phyloP scores from a whole-genome alignment of 2,888 invertebrate genomes.

The Xylota segnis region DNA sequence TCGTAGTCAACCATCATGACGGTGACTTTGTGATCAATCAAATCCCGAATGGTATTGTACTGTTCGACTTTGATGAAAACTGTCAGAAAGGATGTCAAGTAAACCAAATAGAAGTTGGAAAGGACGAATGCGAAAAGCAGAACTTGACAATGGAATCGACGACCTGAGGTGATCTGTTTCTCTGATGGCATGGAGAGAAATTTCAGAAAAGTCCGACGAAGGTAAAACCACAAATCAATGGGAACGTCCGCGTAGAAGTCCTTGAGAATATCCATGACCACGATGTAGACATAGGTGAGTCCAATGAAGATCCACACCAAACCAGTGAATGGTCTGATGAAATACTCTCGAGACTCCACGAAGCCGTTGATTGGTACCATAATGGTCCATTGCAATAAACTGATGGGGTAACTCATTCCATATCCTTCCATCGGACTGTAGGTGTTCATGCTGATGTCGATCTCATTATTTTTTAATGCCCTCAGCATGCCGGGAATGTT shows the following conservation, averaged over 20 bases:
- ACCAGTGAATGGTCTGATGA: conserved; percentile 30
- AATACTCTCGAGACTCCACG: conserved; percentile 54
- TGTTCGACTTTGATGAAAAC: too few species aligned
- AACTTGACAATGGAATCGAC: conserved; percentile 42
- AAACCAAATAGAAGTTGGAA: too few species aligned
- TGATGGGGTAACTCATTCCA: conserved; percentile 41
- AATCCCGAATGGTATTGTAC: too few species aligned
- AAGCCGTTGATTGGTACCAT: conserved; percentile 38
- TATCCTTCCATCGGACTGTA: background rate
- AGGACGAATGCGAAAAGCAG: conserved; percentile 10
- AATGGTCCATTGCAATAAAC: background rate
- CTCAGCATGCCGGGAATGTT: background rate
- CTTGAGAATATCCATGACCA: background rate
- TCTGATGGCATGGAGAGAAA: conserved; percentile 14
- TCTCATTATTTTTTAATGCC: conserved; percentile 9
- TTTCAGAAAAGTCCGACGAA: conserved; percentile 31
- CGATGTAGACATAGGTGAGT: conserved; percentile 16
- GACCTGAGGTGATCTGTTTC: background rate
- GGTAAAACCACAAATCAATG: conserved; percentile 9
- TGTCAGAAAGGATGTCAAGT: too few species aligned
- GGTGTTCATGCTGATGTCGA: conserved; percentile 62
- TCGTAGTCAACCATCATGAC: too few species aligned
- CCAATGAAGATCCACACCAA: conserved; percentile 44
- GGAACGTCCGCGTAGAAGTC: background rate
- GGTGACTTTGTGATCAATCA: too few species aligned